Percentiles rank a stretch among this genome's conserved stretches.
These are phyloP conservation scores for Oikopleura dioica DNA, from an alignment of 23 tunicate species.

Conservation along the genomic window DNA sequence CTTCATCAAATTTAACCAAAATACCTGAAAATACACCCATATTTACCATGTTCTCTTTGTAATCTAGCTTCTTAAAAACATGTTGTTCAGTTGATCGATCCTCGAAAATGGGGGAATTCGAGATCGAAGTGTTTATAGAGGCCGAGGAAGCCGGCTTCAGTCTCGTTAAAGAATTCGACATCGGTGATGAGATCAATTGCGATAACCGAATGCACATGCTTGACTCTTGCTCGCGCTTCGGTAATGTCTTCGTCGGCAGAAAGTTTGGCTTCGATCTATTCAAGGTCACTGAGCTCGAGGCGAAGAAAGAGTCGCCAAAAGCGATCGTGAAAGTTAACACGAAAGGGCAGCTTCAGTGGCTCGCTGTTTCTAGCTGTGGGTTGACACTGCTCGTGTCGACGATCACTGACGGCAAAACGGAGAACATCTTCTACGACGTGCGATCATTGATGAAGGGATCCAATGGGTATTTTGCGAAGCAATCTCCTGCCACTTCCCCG, in stretches of 20 bases:
- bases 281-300: too few species aligned
- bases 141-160: not conserved
- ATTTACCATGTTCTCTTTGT: too few species aligned
- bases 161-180: not conserved
- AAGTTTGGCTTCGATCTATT: not conserved
- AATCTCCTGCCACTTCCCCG: not conserved
- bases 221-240: constrained; percentile 7
- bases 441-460: too few species aligned
- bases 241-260: constrained; percentile 3
- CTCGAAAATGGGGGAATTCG: constrained; percentile 12
- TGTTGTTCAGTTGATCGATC: too few species aligned
- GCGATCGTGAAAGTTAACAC: not conserved
- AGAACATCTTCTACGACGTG: not conserved
- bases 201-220: not conserved
- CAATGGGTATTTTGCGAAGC: too few species aligned
- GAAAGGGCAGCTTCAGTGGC: not conserved
- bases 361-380: not conserved
- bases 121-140: not conserved
- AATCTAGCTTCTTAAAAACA: too few species aligned
- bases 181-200: not conserved
- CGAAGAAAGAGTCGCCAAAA: too few species aligned
- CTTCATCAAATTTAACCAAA: not conserved
- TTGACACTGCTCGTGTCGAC: not conserved
- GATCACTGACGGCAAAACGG: constrained; percentile 5
- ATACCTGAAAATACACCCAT: too few species aligned